A percentile compares a stretch with the other conserved stretches of the same genome.
These are phyloP conservation scores for Eupithecia vulgata DNA, from an alignment of 2,888 invertebrate species.

Conservation along the genomic window DNA sequence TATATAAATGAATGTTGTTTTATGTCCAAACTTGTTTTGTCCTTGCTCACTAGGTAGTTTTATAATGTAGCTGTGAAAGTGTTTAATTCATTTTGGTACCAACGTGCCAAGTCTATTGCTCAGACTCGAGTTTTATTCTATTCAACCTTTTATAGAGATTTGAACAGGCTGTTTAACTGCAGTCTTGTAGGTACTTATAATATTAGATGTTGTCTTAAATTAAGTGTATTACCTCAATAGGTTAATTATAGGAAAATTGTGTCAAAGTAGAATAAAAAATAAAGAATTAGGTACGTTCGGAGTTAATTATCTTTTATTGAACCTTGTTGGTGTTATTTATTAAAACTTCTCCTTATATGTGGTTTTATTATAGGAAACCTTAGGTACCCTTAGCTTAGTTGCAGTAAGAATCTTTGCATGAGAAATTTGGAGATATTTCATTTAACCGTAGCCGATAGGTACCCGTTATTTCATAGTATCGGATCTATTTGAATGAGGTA, in stretches of 20 bases:
- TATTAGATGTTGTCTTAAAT: background rate
- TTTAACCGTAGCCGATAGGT: slow-evolving; percentile 18
- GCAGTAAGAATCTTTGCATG: slow-evolving; percentile 10
- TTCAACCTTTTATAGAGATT: slow-evolving; percentile 44
- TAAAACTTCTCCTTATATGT: slow-evolving; percentile 5
- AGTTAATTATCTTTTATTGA: background rate
- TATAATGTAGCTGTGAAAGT: slow-evolving; percentile 27
- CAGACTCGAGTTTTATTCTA: slow-evolving; percentile 38
- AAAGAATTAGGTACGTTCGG: slow-evolving; percentile 1
- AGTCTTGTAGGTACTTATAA: background rate
- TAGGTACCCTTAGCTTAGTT: background rate
- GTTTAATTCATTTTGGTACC: slow-evolving; percentile 11
- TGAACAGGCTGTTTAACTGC: slow-evolving; percentile 9
- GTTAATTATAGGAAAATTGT: slow-evolving; percentile 11
- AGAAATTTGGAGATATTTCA: slow-evolving; percentile 12
- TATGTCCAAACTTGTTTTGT: slow-evolving; percentile 10
- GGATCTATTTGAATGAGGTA: slow-evolving; percentile 17
- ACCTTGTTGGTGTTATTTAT: background rate
- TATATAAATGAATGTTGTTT: slow-evolving; percentile 29
- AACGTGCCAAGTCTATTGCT: slow-evolving; percentile 56
- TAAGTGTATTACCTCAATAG: slow-evolving; percentile 1
- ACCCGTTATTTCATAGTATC: slow-evolving; percentile 3
- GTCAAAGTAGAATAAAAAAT: slow-evolving; percentile 30
- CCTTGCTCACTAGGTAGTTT: slow-evolving; percentile 27
- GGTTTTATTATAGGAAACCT: background rate